Evolutionary conservation across 1,140 invertebrate species (phyloP), one percentile per base, ranked within the genome.

Genomic region (Lepidotrigona ventralis): DNA sequence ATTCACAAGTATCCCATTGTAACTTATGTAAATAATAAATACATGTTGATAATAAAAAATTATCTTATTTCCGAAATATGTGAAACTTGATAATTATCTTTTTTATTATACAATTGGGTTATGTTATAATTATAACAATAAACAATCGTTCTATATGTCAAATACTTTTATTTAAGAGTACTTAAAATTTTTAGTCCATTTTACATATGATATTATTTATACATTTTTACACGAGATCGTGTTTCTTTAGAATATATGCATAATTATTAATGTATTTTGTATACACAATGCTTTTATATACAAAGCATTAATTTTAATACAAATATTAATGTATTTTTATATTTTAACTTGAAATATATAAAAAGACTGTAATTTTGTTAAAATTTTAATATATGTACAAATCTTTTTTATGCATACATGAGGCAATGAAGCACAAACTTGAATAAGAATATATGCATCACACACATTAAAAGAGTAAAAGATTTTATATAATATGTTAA

Each of bases 11-110:
- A 74, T 89, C 80, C 66, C 84, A 80, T 83, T 89, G 83, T 89
- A 89, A 89, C 88, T 88, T 87, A 89, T 89, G 88, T 89, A 89
- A 83, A 89, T 89, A 89, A 89, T 88, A 86, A 87, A 85, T 87
- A 87, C 68, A 86, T 69, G 72, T 89, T 89, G 63, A 66, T 88
- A 88, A 88, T 79, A 86, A 73, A 51, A 39, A 74, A 81, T 86
- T 72, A n/a, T 53, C 68, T 84, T 83, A 81, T 89, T 88, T 88
- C n/a, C 54, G 54, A 85, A 26, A 64, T 33, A 79, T 69, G 17
- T 33, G 6, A 46, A 68, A 68, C n/a, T 72, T 74, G 71, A 70
- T 60, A n/a, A 60, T 75, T 68, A 68, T 74, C 26, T 46, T 53
- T 68, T 33, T 29, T 21, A 21, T 17, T 15, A 23, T 53, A 33